Percentiles rank a stretch among this genome's conserved stretches.
Evolutionary conservation across 1,140 invertebrate species (phyloP).

Genomic region (Coelopa frigida): DNA sequence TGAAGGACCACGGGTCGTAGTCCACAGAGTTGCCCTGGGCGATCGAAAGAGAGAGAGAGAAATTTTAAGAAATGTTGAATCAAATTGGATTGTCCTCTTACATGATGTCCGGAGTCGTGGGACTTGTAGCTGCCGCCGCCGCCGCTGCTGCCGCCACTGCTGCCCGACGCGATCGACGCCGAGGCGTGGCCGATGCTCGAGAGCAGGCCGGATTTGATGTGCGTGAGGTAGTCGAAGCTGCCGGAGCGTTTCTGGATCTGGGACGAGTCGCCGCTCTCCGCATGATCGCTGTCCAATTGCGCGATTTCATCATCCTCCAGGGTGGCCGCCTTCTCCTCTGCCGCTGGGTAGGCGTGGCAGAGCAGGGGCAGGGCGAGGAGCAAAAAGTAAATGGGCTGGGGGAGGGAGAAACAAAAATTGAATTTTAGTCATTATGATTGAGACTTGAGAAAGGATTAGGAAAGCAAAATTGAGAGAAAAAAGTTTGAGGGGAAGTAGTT

Average conservation of each 20-base stretch:
- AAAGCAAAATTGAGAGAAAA: not conserved
- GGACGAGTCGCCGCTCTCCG: conserved; percentile 34
- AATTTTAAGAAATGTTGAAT: not conserved
- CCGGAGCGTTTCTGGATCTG: conserved; percentile 43
- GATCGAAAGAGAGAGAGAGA: not conserved
- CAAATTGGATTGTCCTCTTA: conserved; percentile 23
- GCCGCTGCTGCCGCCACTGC: conserved; percentile 49
- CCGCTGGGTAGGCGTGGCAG: conserved; percentile 25
- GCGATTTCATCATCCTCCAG: conserved; percentile 36
- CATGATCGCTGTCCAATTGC: conserved; percentile 37
- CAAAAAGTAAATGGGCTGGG: conserved; percentile 19
- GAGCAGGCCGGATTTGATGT: conserved; percentile 47
- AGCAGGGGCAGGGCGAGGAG: conserved; percentile 28
- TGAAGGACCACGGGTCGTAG: conserved; percentile 67
- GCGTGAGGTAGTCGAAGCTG: conserved; percentile 45
- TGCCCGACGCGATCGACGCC: conserved; percentile 50
- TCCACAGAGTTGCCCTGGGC: conserved; percentile 45
- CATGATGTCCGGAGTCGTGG: conserved; percentile 42
- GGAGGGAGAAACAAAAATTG: not conserved
- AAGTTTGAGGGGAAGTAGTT: too few species aligned
- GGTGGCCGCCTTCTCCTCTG: conserved; percentile 31
- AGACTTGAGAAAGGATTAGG: too few species aligned
- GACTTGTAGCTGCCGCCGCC: conserved; percentile 46
- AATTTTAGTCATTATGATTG: too few species aligned
- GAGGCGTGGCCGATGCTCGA: conserved; percentile 51